Evolutionary conservation across 2,888 invertebrate species (phyloP).

Genomic region (Cheilosia vernalis): DNA sequence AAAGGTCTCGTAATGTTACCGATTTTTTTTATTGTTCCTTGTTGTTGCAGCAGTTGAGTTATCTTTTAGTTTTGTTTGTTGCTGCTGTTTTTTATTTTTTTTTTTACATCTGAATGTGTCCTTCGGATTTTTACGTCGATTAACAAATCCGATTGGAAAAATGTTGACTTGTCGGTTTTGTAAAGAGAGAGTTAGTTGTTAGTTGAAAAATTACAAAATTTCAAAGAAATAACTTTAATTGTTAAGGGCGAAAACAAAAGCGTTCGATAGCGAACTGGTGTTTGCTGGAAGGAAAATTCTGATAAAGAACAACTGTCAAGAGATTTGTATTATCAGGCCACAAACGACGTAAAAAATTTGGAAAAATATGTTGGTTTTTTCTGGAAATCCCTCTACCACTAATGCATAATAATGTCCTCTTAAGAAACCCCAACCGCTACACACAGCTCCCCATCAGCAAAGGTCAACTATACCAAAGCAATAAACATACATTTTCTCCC

Average conservation of each 20-base stretch:
- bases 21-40: slow-evolving; percentile 14
- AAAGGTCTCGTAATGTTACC: slow-evolving; percentile 65
- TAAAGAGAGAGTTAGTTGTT: not conserved
- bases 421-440: slow-evolving; percentile 13
- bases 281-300: not conserved
- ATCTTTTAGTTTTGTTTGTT: slow-evolving; percentile 35
- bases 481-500: slow-evolving; percentile 43
- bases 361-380: no score
- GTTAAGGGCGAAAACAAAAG: not conserved
- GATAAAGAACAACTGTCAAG: not conserved
- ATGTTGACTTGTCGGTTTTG: slow-evolving; percentile 33
- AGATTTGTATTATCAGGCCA: no score
- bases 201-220: not conserved
- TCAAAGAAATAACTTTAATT: not conserved
- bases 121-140: slow-evolving; percentile 67
- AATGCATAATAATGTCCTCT: not conserved
- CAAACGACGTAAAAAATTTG: no score
- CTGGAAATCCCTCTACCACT: no score
- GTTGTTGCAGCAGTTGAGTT: slow-evolving; percentile 36
- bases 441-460: slow-evolving; percentile 14
- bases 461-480: slow-evolving; percentile 43
- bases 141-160: slow-evolving; percentile 54
- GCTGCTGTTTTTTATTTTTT: slow-evolving; percentile 11
- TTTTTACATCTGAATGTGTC: slow-evolving; percentile 26
- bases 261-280: not conserved